A percentile compares a stretch with the other conserved stretches of the same genome.
Conservation (phyloP, 2,797 vertebrate genomes). For the Glyptemys insculpta region DNA sequence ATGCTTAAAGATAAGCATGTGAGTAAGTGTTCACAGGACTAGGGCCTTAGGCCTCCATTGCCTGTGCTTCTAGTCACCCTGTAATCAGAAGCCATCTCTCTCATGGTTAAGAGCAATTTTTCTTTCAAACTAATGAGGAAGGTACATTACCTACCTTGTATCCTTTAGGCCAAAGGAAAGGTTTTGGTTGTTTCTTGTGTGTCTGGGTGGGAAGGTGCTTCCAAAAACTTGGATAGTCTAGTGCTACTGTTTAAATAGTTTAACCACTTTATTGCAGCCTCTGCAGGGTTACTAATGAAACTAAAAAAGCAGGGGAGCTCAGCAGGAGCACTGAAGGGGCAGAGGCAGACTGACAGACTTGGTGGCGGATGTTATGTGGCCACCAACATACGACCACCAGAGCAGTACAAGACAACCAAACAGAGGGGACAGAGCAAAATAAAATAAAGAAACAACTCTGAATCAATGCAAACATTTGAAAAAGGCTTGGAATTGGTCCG, state of each 20-base stretch:
- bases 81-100: neutral
- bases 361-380: neutral
- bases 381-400: slow-evolving; percentile 55
- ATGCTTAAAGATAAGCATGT: neutral
- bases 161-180: neutral
- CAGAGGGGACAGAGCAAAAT: slow-evolving; percentile 29
- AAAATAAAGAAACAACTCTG: slow-evolving; percentile 47
- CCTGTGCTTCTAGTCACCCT: neutral
- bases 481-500: slow-evolving; percentile 46
- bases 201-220: neutral
- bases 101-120: neutral
- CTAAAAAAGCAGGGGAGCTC: neutral
- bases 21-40: neutral
- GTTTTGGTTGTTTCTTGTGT: neutral
- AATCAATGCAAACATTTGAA: slow-evolving; percentile 53
- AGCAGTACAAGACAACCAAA: slow-evolving; percentile 60
- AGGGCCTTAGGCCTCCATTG: neutral
- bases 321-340: slow-evolving; percentile 6
- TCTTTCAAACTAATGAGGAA: neutral
- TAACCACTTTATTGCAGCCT: slow-evolving; percentile 2
- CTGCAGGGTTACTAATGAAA: neutral
- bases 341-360: neutral
- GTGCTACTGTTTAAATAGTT: slow-evolving; percentile 42
- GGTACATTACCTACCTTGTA: neutral
- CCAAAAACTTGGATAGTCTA: neutral